These are phyloP conservation scores for Gnathonemus longibarbis DNA, from an alignment of 2,113 vertebrate species.

Conservation along the genomic window DNA sequence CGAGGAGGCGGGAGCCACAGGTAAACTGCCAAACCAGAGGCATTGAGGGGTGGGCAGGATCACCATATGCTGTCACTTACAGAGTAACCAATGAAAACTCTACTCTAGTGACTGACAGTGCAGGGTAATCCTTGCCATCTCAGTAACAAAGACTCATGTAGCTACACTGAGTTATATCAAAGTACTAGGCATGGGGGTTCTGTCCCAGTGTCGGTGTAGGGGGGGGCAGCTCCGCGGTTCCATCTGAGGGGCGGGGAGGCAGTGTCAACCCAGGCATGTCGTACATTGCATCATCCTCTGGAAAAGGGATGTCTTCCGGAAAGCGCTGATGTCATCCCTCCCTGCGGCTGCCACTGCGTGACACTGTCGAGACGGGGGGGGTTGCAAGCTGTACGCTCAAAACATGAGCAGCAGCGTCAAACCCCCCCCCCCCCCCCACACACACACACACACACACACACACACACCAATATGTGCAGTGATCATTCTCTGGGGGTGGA, in stretches of 20 bases:
- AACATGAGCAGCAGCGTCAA: neutral
- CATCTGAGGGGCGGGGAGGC: neutral
- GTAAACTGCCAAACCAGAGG: neutral
- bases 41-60: neutral
- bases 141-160: neutral
- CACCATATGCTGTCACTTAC: neutral
- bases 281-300: neutral
- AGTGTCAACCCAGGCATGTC: neutral
- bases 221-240: neutral
- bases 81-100: neutral
- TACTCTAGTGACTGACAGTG: neutral
- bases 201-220: too few relatives aligned
- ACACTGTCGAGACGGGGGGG: neutral
- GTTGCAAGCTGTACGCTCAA: neutral
- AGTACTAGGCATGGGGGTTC: too few relatives aligned
- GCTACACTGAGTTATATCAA: neutral
- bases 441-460: too few relatives aligned
- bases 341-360: neutral
- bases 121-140: neutral
- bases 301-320: neutral
- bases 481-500: too few relatives aligned
- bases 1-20: neutral
- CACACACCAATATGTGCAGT: too few relatives aligned
- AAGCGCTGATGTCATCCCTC: neutral
- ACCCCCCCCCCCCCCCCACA: too few relatives aligned